Conservation (phyloP, 2,888 invertebrate genomes). For the Danaus chrysippus region DNA sequence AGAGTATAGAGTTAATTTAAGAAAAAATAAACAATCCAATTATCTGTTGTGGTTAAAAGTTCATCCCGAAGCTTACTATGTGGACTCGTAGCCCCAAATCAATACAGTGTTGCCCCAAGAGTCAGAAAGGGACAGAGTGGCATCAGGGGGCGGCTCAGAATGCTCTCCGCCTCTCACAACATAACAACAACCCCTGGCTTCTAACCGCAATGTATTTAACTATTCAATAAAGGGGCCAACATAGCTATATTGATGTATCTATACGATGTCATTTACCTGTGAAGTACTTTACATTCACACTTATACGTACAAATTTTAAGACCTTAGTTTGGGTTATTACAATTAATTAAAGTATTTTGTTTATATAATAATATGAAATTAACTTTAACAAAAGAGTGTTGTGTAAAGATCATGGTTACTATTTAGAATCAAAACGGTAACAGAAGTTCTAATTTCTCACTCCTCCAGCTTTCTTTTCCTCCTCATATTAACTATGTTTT, state of each 20-base stretch:
- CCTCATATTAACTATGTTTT: too few relatives aligned
- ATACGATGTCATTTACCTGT: conserved; percentile 20
- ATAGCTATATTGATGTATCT: conserved; percentile 16
- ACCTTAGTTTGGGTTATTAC: too few relatives aligned
- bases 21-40: not conserved
- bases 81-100: conserved; percentile 46
- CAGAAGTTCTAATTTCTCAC: too few relatives aligned
- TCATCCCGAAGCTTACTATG: conserved; percentile 39
- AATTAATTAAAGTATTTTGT: too few relatives aligned
- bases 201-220: conserved; percentile 39
- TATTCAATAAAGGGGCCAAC: conserved; percentile 39
- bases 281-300: conserved; percentile 2
- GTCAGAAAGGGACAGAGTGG: conserved; percentile 46
- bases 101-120: conserved; percentile 45
- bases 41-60: conserved; percentile 22
- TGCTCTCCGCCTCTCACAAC: conserved; percentile 30
- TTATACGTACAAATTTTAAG: not conserved
- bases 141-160: conserved; percentile 44
- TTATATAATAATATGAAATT: too few relatives aligned
- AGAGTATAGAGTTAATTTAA: too few relatives aligned
- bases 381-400: too few relatives aligned
- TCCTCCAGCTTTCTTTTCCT: too few relatives aligned
- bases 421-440: too few relatives aligned
- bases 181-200: conserved; percentile 39
- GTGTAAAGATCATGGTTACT: too few relatives aligned